phyloP scores from a whole-genome alignment of 2,797 vertebrate genomes.

The Leptodactylus fallax region DNA sequence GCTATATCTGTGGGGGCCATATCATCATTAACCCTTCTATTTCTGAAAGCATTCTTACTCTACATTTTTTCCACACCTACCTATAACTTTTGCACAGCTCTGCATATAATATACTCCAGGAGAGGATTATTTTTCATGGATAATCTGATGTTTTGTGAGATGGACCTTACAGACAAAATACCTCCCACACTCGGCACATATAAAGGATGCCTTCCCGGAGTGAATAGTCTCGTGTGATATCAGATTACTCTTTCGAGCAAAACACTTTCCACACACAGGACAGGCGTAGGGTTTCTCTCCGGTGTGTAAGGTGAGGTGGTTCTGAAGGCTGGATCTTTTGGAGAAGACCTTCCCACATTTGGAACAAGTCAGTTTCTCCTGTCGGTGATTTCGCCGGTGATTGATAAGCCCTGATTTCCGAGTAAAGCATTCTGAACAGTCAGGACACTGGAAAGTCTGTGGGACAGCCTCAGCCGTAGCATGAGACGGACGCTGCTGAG shows the following conservation, averaged over 20 bases:
- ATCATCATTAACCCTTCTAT: too few species aligned
- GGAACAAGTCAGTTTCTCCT: conserved; percentile 33
- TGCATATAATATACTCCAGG: too few species aligned
- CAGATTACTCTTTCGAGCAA: conserved; percentile 36
- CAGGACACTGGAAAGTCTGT: conserved; percentile 21
- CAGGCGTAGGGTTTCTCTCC: conserved; percentile 22
- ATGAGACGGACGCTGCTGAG: background rate
- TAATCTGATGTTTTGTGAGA: conserved; percentile 3
- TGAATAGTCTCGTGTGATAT: conserved; percentile 14
- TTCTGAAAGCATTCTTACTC: too few species aligned
- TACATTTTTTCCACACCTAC: too few species aligned
- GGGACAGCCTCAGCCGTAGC: background rate
- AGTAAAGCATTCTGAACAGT: conserved; percentile 38
- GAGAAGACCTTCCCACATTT: conserved; percentile 45
- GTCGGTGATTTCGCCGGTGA: conserved; percentile 28
- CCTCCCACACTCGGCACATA: conserved; percentile 8
- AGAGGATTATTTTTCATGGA: conserved; percentile 9
- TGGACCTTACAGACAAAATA: conserved; percentile 19
- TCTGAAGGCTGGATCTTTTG: conserved; percentile 10
- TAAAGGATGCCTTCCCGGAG: conserved; percentile 8
- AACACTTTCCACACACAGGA: conserved; percentile 35
- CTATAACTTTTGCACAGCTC: too few species aligned
- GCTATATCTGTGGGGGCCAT: too few species aligned
- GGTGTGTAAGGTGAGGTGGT: conserved; percentile 12
- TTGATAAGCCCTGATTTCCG: background rate